A percentile compares a stretch with the other conserved stretches of the same genome.
Conservation (phyloP, 2,113 vertebrate genomes). For the Cochlearius cochlearius region DNA sequence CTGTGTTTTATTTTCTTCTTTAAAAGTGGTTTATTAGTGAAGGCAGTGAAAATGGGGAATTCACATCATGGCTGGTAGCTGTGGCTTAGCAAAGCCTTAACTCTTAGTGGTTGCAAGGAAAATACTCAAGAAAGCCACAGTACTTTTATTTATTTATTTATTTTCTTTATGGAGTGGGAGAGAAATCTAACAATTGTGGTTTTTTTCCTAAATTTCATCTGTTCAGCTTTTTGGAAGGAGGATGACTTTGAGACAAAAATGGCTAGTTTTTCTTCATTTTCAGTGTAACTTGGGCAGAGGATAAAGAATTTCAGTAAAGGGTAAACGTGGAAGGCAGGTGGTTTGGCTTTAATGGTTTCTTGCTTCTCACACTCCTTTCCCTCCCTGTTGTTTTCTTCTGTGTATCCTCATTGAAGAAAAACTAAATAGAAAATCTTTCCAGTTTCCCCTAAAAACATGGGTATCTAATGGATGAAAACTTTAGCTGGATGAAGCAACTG, state of each 20-base stretch:
- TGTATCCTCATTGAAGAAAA: not conserved
- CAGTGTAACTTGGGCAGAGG: not conserved
- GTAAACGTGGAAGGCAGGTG: not conserved
- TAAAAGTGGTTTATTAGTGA: not conserved
- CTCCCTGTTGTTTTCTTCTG: not conserved
- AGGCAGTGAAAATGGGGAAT: not conserved
- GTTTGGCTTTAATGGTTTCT: not conserved
- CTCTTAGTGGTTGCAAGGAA: not conserved
- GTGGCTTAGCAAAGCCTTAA: not conserved
- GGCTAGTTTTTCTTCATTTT: not conserved
- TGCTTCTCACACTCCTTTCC: fast-evolving
- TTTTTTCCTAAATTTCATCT: not conserved
- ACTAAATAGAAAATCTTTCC: not conserved
- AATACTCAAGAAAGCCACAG: not conserved
- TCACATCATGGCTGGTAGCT: not conserved
- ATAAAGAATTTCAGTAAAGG: not conserved
- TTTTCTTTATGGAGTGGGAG: not conserved
- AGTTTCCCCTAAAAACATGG: not conserved
- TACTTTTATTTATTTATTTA: no score
- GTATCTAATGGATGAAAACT: not conserved
- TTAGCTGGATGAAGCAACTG: not conserved
- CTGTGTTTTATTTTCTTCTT: not conserved
- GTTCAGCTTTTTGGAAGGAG: not conserved
- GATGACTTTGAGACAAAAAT: not conserved
- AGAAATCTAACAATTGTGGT: not conserved